Evolutionary conservation across 1,140 invertebrate genomes (phyloP).

Genomic region (Parasteatoda tepidariorum): DNA sequence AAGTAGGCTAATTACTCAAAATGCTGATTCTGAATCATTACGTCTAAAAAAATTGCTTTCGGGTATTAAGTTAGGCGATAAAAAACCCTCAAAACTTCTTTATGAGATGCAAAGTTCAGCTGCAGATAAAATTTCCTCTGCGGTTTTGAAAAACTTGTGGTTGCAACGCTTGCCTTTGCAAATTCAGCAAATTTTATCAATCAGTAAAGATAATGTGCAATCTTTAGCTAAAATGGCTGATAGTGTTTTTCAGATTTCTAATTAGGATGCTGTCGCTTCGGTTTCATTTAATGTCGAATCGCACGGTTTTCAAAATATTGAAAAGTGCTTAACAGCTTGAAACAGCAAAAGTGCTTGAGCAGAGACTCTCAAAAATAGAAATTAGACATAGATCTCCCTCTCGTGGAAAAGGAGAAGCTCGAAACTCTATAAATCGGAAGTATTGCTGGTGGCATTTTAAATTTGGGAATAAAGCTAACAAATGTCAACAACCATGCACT

Average conservation of each 20-base stretch:
- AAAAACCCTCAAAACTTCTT: neutral
- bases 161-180: neutral
- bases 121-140: neutral
- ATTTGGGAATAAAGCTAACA: too few relatives aligned
- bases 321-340: neutral
- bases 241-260: neutral
- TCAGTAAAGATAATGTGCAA: neutral
- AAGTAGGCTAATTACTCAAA: neutral
- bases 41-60: neutral
- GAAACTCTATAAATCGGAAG: neutral
- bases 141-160: neutral
- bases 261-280: neutral
- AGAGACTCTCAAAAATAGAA: neutral
- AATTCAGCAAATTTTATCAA: neutral
- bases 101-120: neutral
- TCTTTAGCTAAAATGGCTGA: neutral
- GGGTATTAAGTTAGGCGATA: neutral
- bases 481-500: too few relatives aligned
- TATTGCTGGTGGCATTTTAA: neutral
- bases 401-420: neutral
- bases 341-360: too few relatives aligned
- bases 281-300: neutral
- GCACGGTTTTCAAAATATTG: neutral
- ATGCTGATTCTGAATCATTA: neutral
- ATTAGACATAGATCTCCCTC: neutral